Conservation (phyloP, 2,888 invertebrate genomes). For the Drosophila affinis region DNA sequence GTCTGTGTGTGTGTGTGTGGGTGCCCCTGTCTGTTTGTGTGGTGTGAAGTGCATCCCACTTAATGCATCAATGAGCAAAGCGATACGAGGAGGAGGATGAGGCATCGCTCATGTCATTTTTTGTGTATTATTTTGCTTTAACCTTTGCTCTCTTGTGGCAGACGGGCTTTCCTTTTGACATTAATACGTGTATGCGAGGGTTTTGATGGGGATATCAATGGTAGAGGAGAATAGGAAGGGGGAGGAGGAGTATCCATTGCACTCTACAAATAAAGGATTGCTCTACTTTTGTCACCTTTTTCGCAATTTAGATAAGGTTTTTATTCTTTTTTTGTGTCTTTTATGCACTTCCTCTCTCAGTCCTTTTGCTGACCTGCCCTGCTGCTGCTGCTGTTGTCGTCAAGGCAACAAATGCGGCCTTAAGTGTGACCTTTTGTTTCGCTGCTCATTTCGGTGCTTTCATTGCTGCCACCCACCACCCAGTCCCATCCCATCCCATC, state of each 20-base stretch:
- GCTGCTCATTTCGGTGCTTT: background rate
- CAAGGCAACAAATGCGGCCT: constrained; percentile 60
- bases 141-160: background rate
- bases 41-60: constrained; percentile 46
- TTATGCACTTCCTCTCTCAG: background rate
- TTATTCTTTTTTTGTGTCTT: background rate
- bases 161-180: background rate
- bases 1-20: constrained; percentile 14
- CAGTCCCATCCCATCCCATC: too few relatives aligned
- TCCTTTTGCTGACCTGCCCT: constrained; percentile 12
- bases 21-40: background rate
- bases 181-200: background rate
- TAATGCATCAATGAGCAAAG: constrained; percentile 59
- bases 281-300: background rate
- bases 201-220: background rate
- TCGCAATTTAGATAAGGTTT: background rate
- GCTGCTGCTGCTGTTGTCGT: constrained; percentile 13
- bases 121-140: background rate
- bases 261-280: background rate
- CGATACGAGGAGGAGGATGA: constrained; percentile 21
- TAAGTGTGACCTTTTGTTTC: constrained; percentile 54
- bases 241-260: background rate
- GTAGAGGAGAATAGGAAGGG: background rate
- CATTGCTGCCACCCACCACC: background rate
- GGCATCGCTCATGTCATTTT: background rate